These are phyloP conservation scores for Tetragonula clypearis DNA, from an alignment of 1,140 invertebrate species.

Conservation along the genomic window DNA sequence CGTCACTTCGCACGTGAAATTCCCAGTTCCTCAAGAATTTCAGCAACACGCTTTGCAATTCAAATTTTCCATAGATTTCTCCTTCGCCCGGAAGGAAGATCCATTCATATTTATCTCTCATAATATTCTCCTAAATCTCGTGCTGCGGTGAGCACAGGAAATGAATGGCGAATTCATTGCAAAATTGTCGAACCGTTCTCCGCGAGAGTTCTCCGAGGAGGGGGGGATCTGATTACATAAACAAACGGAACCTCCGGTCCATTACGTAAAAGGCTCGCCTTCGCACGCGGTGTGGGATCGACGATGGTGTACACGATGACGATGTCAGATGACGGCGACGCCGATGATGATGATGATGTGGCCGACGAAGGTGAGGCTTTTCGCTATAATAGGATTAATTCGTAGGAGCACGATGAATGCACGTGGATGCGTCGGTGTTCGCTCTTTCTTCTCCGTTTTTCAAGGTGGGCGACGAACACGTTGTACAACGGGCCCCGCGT, in stretches of 20 bases:
- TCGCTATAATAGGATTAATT: constrained; percentile 53
- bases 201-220: not conserved
- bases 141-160: too few species aligned
- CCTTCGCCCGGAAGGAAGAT: not conserved
- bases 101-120: not conserved
- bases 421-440: constrained; percentile 28
- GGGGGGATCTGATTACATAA: constrained; percentile 37
- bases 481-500: not conserved
- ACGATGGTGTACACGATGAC: constrained; percentile 10
- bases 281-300: constrained; percentile 35
- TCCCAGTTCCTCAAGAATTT: not conserved
- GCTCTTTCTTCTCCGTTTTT: constrained; percentile 30
- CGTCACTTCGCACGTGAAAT: too few species aligned
- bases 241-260: constrained; percentile 42
- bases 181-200: constrained; percentile 25
- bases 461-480: constrained; percentile 44
- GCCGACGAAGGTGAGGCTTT: constrained; percentile 47
- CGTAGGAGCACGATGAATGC: constrained; percentile 40
- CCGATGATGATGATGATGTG: constrained; percentile 31
- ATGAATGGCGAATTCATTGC: not conserved
- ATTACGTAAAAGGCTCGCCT: constrained; percentile 45
- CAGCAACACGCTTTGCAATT: not conserved
- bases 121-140: too few species aligned
- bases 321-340: constrained; percentile 39
- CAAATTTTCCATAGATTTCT: not conserved